phyloP scores from a whole-genome alignment of 2,113 vertebrate genomes.

The Heliornis fulica region DNA sequence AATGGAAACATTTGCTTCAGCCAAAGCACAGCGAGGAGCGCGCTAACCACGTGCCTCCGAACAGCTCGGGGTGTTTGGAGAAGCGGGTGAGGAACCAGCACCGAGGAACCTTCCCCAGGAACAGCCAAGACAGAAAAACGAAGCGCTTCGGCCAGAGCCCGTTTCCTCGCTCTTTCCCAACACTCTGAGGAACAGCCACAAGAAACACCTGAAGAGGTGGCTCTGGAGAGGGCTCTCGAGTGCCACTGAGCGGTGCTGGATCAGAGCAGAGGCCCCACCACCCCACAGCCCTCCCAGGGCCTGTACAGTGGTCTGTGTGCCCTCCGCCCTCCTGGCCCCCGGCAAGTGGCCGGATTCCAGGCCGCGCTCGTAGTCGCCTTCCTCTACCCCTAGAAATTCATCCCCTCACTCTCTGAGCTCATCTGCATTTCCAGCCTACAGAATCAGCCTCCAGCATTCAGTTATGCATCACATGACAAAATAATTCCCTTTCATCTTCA shows the following conservation, averaged over 20 bases:
- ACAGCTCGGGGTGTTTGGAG: background rate
- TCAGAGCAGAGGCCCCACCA: background rate
- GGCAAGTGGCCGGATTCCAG: too few species aligned
- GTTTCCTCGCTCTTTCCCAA: background rate
- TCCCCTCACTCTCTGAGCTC: background rate
- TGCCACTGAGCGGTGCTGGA: background rate
- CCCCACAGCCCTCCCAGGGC: too few species aligned
- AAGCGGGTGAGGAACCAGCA: background rate
- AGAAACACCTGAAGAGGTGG: background rate
- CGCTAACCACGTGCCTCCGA: background rate
- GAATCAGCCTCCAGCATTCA: background rate
- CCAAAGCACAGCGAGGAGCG: background rate
- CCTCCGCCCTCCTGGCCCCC: background rate
- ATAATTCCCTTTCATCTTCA: background rate
- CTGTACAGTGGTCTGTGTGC: background rate
- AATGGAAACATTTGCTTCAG: background rate
- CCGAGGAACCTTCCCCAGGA: background rate
- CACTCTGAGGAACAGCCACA: background rate
- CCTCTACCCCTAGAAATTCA: too few species aligned
- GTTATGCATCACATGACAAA: accelerated
- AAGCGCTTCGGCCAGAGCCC: accelerated
- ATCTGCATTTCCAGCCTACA: background rate
- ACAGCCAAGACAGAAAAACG: background rate
- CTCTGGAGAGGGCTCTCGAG: background rate
- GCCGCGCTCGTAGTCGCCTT: background rate